Evolutionary conservation across 2,797 vertebrate genomes (phyloP).

Genomic region (Rhinophrynus dorsalis): DNA sequence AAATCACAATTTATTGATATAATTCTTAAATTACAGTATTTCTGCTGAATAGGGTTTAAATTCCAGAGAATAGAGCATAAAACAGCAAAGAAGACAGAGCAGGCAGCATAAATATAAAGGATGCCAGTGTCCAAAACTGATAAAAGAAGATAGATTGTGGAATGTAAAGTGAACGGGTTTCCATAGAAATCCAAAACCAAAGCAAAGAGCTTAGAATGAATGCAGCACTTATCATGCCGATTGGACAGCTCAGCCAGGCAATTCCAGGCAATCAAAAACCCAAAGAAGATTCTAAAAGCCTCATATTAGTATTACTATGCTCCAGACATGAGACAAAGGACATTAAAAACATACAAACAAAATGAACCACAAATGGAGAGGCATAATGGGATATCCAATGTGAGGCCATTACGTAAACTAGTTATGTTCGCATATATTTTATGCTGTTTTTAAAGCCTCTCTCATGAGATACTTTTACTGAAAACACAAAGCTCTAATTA

Average conservation of each 20-base stretch:
- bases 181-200: too few relatives aligned
- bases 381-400: constrained; percentile 19
- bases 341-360: constrained; percentile 7
- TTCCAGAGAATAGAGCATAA: background rate
- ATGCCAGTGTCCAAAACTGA: background rate
- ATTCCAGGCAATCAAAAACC: background rate
- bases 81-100: background rate
- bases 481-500: background rate
- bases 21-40: background rate
- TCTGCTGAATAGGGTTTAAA: background rate
- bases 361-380: constrained; percentile 20
- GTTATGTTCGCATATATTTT: constrained; percentile 5
- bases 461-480: background rate
- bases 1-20: too few relatives aligned
- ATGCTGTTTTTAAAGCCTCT: background rate
- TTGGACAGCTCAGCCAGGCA: background rate
- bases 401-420: constrained; percentile 18
- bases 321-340: background rate
- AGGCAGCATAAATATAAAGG: background rate
- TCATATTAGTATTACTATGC: background rate
- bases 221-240: background rate
- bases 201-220: background rate
- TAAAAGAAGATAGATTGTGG: background rate
- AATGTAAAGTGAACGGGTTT: background rate
- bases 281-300: background rate